Evolutionary conservation across 2,797 vertebrate genomes (phyloP), one percentile per base, ranked within the genome.

Genomic region (Megalops cyprinoides): DNA sequence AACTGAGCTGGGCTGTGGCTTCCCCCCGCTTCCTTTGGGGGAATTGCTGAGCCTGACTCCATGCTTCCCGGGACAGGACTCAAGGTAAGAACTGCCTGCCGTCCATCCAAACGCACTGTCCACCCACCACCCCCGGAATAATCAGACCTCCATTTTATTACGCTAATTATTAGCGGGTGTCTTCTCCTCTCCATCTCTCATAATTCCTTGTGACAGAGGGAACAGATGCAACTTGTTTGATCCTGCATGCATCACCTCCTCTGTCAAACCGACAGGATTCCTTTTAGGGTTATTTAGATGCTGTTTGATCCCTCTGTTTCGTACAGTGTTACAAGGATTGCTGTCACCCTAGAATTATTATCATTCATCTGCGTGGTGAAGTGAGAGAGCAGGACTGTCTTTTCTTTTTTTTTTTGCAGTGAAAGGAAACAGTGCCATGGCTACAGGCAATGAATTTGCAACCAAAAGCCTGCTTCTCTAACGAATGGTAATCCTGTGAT

Each of bases 401-500:
- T 83, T 82, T 85, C 82, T 80, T 85, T 84, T 90, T 67, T 53
- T 10, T 53, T 53, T 87, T 87, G 84, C 80, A 89, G 87, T 88
- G 87, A 5, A 88, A 87, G 87, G 90, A 86, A 90, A 48, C 90
- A 88, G 87, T 20, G 85, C 85, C 87, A 89, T 88, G 88, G 92
- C 92, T 93, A 92, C 87, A 84, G 93, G 94, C 93, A 84, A 89
- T 89, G 90, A 89, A 82, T 93, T 92, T 56, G 85, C 65, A 87
- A 90, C 86, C 86, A 92, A 94, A 91, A 91, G 89, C 87, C 76
- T 85, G 89, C 91, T 90, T 85, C 80, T 89, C 87, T 87, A 91
- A 89, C 91, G 91, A 90, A 93, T 91, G 91, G 88, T 90, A 93
- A 95, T 94, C 90, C 87, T 82, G 39, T 93, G 89, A 91, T 92